A percentile compares a stretch with the other conserved stretches of the same genome.
Evolutionary conservation across 2,797 vertebrate genomes (phyloP).

Genomic region (Argentina silus): DNA sequence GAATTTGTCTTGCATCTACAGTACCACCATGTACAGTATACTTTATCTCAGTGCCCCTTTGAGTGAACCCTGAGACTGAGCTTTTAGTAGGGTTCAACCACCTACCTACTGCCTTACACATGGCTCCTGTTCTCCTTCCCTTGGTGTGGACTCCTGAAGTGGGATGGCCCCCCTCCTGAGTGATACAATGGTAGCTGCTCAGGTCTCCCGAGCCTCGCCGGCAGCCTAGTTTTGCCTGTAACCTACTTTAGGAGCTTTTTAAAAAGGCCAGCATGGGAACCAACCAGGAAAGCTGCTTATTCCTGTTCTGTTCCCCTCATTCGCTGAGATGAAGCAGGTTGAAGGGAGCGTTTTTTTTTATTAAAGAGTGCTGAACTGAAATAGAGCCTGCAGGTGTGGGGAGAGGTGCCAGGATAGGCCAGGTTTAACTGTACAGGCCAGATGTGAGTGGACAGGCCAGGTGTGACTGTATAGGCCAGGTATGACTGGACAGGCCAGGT

Average conservation of each 20-base stretch:
- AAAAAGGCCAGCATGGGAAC: conserved; percentile 63
- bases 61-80: too few species aligned
- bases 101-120: conserved; percentile 2
- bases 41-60: too few species aligned
- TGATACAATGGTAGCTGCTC: conserved; percentile 69
- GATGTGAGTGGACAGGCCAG: too few species aligned
- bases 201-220: conserved; percentile 71
- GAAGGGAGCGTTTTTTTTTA: conserved; percentile 26
- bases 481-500: not conserved
- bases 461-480: too few species aligned
- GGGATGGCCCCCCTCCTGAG: conserved; percentile 72
- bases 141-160: conserved; percentile 67
- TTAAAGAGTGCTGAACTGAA: conserved; percentile 46
- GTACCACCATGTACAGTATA: too few species aligned
- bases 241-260: conserved; percentile 81
- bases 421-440: not conserved
- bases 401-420: conserved; percentile 15
- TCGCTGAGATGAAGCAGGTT: conserved; percentile 51
- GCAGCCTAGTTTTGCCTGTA: conserved; percentile 81
- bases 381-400: conserved; percentile 27
- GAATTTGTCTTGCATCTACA: too few species aligned
- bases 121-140: conserved; percentile 27
- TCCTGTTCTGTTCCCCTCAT: conserved; percentile 49
- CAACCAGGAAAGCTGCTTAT: conserved; percentile 74
- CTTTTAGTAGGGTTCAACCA: not conserved